Base-by-base conservation (phyloP, 2,888 invertebrate species). In the Cheilosia soror region DNA sequence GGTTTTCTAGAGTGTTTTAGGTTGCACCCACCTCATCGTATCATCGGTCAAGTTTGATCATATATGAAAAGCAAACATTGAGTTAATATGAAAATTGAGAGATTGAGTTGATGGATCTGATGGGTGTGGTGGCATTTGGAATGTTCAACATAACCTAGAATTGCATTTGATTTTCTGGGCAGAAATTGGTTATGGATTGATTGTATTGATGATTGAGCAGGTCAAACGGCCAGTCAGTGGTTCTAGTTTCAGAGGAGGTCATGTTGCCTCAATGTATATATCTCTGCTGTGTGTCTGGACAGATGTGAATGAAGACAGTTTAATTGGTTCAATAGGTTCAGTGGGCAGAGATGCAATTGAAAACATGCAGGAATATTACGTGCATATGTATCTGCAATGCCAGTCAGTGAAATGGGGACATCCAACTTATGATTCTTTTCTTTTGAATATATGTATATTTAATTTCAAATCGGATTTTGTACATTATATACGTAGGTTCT, bases 51-150 rank as follows among this genome's bases (percentile, higher is more conserved):
- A 80, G 80, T 88, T 81, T 77, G 87, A 66, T 87, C 87, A 88
- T 88, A 13, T 6, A 66, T 72, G 78, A 68, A 86, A 78, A 62
- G 83, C 82, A 87, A 87, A 87, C 86, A 87, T 78, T 86, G 71
- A 80, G 76, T 73, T 81, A 87, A 87, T 86, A 87, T 86, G 87
- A 80, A 87, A 87, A 87, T 87, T 87, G 80, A 77, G 81, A 81
- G 42, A 85, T 85, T 85, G 76, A 55, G 72, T 76, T 72, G 76
- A 81, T 77, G 60, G 53, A 25, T 37, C 58, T 66, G 13, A 42
- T 57, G 68, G 75, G 71, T 65, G 69, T 60, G 71, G 73, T 53
- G 60, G 66, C 42, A 20, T 20, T 20, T 75, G 47, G 75, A 55
- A 49, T 75, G 15, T 66, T 71, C 53, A 42, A 49, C 79, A 75